Evolutionary conservation across 2,888 invertebrate species (phyloP).

Genomic region (Hyposoter dolosus): DNA sequence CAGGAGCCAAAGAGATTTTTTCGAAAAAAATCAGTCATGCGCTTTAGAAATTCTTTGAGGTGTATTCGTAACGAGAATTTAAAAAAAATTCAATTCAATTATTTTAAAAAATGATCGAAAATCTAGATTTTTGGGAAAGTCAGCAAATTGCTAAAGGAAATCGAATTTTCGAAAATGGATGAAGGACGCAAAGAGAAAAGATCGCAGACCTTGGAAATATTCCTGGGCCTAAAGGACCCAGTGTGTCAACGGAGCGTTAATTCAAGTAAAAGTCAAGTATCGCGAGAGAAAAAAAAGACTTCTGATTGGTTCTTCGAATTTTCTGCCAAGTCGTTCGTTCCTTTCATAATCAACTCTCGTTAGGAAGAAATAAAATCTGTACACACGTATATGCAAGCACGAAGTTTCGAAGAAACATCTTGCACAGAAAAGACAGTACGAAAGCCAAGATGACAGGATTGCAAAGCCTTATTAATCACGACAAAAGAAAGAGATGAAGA

Average conservation of each 20-base stretch:
- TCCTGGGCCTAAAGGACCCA: not conserved
- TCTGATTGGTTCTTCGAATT: not conserved
- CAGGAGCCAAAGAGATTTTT: too few species aligned
- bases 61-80: too few species aligned
- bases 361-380: constrained; percentile 67
- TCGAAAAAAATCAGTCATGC: too few species aligned
- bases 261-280: not conserved
- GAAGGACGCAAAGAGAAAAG: too few species aligned
- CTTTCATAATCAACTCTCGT: constrained; percentile 72
- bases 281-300: not conserved
- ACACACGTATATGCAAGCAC: constrained; percentile 51
- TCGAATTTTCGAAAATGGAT: too few species aligned
- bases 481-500: constrained; percentile 56
- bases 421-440: constrained; percentile 25
- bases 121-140: too few species aligned
- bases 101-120: too few species aligned
- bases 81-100: too few species aligned
- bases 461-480: constrained; percentile 53
- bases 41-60: too few species aligned
- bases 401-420: constrained; percentile 36
- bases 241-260: not conserved
- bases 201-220: too few species aligned
- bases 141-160: too few species aligned
- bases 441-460: constrained; percentile 33
- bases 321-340: not conserved